Conservation (phyloP, 2,797 vertebrate species). For the Enteromius unitaeniatus region DNA sequence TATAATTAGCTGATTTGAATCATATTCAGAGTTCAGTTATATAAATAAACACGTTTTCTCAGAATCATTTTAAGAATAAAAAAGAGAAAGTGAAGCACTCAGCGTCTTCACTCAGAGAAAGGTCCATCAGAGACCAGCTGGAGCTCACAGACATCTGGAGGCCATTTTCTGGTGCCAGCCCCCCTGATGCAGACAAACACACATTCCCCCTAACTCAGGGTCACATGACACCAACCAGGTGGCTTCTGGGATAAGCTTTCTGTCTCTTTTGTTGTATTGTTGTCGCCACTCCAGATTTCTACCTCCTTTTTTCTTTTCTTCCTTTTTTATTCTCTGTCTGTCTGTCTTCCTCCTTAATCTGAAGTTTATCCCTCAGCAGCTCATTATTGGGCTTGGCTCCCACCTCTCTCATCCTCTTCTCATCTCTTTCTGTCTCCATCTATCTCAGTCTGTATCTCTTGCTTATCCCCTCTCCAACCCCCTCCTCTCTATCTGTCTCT, state of each 20-base stretch:
- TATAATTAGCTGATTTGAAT: neutral
- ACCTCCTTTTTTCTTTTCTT: conserved; percentile 65
- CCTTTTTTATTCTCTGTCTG: conserved; percentile 62
- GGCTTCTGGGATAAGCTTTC: conserved; percentile 78
- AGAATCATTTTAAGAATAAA: neutral
- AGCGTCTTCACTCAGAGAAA: conserved; percentile 64
- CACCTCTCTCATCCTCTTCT: conserved; percentile 25
- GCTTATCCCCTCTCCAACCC: conserved; percentile 19
- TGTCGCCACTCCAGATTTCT: conserved; percentile 72
- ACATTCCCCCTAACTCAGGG: conserved; percentile 69
- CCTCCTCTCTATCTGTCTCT: neutral
- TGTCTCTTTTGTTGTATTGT: conserved; percentile 66
- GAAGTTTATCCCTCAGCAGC: conserved; percentile 77
- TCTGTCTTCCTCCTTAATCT: conserved; percentile 60
- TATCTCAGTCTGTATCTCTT: conserved; percentile 44
- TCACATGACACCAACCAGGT: conserved; percentile 73
- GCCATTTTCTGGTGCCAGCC: conserved; percentile 71
- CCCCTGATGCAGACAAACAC: conserved; percentile 51
- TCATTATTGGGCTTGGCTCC: conserved; percentile 69
- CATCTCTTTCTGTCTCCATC: conserved; percentile 28
- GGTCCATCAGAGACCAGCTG: conserved; percentile 69
- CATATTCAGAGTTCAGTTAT: neutral
- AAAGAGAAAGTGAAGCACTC: conserved; percentile 64
- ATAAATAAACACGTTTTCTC: neutral
- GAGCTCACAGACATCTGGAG: conserved; percentile 79